Conservation (phyloP, 2,888 invertebrate species). For the Poecilobothrus nobilitatus region DNA sequence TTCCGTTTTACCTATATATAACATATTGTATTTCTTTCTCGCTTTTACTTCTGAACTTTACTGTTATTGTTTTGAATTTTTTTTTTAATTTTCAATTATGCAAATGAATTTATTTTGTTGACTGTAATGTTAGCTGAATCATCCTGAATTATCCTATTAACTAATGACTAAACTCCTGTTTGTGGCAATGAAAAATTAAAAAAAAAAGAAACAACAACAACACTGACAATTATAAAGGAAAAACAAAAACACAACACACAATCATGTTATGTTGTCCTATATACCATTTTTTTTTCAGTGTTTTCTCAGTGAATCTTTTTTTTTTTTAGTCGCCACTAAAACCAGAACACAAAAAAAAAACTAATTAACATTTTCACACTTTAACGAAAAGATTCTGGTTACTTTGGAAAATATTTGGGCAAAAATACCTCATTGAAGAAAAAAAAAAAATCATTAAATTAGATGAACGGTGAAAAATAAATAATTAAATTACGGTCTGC, state of each 20-base stretch:
- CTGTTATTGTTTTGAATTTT: neutral
- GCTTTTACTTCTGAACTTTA: neutral
- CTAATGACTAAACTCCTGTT: conserved; percentile 3
- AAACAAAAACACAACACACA: neutral
- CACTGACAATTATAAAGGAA: neutral
- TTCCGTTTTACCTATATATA: too few relatives aligned
- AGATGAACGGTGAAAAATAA: neutral
- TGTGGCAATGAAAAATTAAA: neutral
- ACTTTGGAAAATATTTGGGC: neutral
- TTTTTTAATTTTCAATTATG: neutral
- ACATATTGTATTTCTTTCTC: neutral
- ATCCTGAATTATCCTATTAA: conserved; percentile 3
- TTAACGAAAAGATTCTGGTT: neutral
- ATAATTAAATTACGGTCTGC: neutral
- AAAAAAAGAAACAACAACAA: neutral
- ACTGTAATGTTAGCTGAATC: neutral
- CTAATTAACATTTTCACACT: conserved; percentile 6
- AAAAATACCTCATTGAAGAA: neutral
- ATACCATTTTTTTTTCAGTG: neutral
- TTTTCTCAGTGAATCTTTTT: neutral
- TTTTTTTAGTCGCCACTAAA: neutral
- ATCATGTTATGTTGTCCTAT: neutral
- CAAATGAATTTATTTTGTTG: neutral
- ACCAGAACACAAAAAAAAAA: neutral
- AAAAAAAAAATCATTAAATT: conserved; percentile 1